These are phyloP conservation scores for Aphelocoma coerulescens DNA, from an alignment of 2,113 vertebrate species.

Conservation along the genomic window DNA sequence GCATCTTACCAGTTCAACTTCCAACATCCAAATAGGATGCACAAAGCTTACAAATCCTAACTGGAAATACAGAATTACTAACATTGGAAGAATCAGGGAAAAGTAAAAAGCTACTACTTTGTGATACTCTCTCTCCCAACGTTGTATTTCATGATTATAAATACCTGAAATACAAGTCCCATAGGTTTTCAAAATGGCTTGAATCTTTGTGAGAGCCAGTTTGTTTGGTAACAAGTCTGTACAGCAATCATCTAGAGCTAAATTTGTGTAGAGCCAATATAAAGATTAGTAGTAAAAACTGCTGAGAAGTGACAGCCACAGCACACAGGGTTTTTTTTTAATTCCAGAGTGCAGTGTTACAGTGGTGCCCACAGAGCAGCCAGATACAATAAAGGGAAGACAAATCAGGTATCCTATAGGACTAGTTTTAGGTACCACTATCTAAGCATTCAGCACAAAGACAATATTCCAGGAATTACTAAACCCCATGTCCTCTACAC, in stretches of 20 bases:
- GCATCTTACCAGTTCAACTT: neutral
- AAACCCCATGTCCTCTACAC: neutral
- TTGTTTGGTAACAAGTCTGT: neutral
- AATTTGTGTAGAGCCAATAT: neutral
- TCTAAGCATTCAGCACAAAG: neutral
- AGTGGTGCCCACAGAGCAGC: neutral
- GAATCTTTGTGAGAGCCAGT: neutral
- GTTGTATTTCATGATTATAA: neutral
- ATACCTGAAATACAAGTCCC: neutral
- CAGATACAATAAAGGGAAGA: neutral
- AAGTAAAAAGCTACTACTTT: neutral
- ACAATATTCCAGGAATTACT: neutral
- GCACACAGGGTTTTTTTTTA: fast-evolving
- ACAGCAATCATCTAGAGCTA: neutral
- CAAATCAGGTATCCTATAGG: neutral
- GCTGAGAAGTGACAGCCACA: neutral
- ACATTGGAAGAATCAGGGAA: neutral
- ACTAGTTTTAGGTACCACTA: neutral
- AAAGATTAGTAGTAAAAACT: neutral
- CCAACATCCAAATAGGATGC: neutral
- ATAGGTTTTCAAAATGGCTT: neutral
- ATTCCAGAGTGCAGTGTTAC: neutral
- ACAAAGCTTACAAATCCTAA: neutral
- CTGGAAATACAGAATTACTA: neutral
- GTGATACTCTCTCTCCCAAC: neutral